phyloP scores from a whole-genome alignment of 2,797 vertebrate genomes.

The Dicrostonyx torquatus region DNA sequence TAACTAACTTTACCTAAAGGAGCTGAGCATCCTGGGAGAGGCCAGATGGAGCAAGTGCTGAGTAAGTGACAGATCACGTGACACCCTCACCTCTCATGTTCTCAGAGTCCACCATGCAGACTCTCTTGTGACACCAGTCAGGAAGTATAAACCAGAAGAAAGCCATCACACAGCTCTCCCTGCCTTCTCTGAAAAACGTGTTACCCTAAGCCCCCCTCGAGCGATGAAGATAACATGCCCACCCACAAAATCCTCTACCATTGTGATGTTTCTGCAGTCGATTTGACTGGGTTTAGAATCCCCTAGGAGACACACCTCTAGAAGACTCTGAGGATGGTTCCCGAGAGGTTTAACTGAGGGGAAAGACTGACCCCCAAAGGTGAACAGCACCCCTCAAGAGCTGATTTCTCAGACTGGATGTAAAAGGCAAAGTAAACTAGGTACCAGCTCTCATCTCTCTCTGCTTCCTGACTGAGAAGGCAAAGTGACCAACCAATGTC shows the following conservation, averaged over 20 bases:
- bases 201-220: not conserved
- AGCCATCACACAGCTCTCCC: not conserved
- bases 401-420: not conserved
- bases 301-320: not conserved
- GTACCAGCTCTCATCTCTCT: not conserved
- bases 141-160: not conserved
- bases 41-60: too few relatives aligned
- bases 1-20: not conserved
- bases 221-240: not conserved
- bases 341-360: not conserved
- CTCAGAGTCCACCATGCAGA: not conserved
- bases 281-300: not conserved
- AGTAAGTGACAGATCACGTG: accelerated
- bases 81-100: not conserved
- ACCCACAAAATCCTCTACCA: too few relatives aligned
- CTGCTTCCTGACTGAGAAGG: not conserved
- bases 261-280: not conserved
- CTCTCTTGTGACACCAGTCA: too few relatives aligned
- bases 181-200: not conserved
- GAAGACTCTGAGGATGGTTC: not conserved
- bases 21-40: not conserved
- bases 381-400: not conserved
- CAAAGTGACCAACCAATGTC: not conserved
- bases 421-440: not conserved
- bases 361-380: not conserved